Base-by-base conservation (phyloP, 1,140 invertebrate genomes). In the Babylonia areolata region DNA sequence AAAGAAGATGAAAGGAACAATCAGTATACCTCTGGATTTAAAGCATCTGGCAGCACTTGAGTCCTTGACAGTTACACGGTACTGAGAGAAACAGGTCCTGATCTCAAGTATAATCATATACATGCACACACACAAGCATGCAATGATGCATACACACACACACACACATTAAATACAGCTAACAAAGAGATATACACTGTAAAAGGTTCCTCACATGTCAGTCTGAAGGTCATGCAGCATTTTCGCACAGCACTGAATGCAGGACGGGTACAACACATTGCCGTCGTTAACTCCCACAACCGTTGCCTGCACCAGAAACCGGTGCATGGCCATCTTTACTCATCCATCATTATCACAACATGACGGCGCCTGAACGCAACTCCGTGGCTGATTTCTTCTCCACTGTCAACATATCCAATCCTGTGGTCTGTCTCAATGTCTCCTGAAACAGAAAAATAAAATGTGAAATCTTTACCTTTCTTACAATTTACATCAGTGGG, bases 231-330 rank as follows among this genome's bases (percentile, higher is more conserved):
- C 77, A 37, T 82, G 84, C 35, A 81, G 78, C 69, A 88, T 51
- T 54, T 86, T 88, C 23, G 69, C 40, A 23, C 84, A 85, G 81
- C 87, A 88, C 71, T 78, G 79, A 58, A 69, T 78, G 73, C 87
- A 88, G 51, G 84, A 78, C 15, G 84, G 87, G n/a, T 88, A 88
- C n/a, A 83, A 28, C 15, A 88, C 33, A 40, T 37, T 54, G 64
- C 39, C n/a, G 40, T 88, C 87, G 40, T 83, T 88, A 3, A 88
- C 81, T 33, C 77, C 84, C 46, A 73, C 85, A 3, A 88, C 84
- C 9, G 79, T 83, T 37, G 87, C 87, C 31, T 71, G 87, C 17
- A 88, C 37, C 46, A 88, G 79, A n/a, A 78, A 35, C 15, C 84
- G 78, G 3, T 84, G 75, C 20, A 23, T 20, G 33, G 31, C 83